phyloP scores from a whole-genome alignment of 2,113 vertebrate genomes.

The Eudyptes chrysolophus region DNA sequence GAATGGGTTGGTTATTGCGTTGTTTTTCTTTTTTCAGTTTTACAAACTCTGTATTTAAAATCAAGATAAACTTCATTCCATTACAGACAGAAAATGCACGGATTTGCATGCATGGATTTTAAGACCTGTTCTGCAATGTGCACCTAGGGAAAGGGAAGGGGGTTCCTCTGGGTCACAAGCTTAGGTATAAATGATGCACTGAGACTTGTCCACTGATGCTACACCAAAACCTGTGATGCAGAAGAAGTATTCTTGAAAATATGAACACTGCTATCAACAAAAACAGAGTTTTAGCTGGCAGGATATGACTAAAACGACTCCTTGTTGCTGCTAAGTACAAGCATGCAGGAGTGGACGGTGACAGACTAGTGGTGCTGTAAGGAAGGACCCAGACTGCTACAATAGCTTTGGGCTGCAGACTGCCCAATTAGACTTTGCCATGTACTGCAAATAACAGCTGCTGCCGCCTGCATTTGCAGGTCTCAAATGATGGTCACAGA shows the following conservation, averaged over 20 bases:
- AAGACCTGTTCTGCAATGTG: neutral
- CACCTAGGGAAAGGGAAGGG: neutral
- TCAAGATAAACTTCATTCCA: neutral
- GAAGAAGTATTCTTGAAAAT: neutral
- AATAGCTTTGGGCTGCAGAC: neutral
- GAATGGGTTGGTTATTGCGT: neutral
- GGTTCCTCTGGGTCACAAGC: neutral
- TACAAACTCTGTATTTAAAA: neutral
- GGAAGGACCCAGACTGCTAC: neutral
- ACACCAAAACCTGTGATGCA: neutral
- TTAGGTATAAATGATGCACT: neutral
- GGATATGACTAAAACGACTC: neutral
- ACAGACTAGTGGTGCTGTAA: rapidly evolving
- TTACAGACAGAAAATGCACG: neutral
- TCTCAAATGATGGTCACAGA: neutral
- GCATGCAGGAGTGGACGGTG: rapidly evolving
- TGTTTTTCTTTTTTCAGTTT: neutral
- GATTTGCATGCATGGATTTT: neutral
- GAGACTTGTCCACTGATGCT: neutral
- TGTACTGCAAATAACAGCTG: neutral
- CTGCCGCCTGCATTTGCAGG: neutral
- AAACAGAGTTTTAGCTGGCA: rapidly evolving
- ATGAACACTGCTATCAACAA: neutral
- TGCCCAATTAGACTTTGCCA: neutral
- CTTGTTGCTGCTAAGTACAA: neutral